A percentile compares a stretch with the other conserved stretches of the same genome.
These are phyloP conservation scores for Poeciliopsis prolifica DNA, from an alignment of 2,113 vertebrate genomes.

Conservation along the genomic window DNA sequence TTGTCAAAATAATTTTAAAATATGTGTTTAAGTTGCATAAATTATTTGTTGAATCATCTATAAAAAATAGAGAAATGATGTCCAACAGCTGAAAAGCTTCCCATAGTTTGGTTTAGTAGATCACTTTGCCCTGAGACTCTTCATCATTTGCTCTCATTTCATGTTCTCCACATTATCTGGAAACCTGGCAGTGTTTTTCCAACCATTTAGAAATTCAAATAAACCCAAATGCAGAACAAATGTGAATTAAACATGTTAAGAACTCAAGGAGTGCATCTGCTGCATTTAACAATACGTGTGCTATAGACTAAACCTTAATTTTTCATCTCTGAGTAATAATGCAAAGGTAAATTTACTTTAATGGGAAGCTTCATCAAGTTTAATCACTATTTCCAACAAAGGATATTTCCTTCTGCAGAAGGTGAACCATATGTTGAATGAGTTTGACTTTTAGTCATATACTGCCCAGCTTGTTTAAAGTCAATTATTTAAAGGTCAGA, in stretches of 20 bases:
- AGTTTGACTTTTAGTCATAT: too few species aligned
- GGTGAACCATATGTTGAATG: too few species aligned
- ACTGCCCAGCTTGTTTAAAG: too few species aligned
- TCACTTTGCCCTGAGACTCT: too few species aligned
- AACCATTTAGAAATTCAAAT: neutral
- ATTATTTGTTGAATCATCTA: too few species aligned
- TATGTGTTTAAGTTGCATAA: neutral
- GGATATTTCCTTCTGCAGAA: neutral
- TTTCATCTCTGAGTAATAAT: too few species aligned
- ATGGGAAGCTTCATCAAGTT: neutral
- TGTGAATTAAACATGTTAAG: neutral
- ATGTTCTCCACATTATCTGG: neutral
- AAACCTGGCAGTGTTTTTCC: neutral
- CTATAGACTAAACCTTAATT: neutral
- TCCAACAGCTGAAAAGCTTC: neutral
- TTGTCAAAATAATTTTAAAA: neutral
- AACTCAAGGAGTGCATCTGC: neutral
- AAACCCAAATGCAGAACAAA: neutral
- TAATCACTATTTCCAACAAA: neutral
- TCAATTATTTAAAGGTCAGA: too few species aligned
- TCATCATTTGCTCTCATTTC: neutral
- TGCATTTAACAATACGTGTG: neutral
- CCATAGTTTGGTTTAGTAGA: neutral
- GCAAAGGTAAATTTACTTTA: neutral
- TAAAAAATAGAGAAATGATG: neutral